These are phyloP conservation scores for Halocaridina rubra DNA, from an alignment of 2,888 invertebrate genomes.

Conservation along the genomic window DNA sequence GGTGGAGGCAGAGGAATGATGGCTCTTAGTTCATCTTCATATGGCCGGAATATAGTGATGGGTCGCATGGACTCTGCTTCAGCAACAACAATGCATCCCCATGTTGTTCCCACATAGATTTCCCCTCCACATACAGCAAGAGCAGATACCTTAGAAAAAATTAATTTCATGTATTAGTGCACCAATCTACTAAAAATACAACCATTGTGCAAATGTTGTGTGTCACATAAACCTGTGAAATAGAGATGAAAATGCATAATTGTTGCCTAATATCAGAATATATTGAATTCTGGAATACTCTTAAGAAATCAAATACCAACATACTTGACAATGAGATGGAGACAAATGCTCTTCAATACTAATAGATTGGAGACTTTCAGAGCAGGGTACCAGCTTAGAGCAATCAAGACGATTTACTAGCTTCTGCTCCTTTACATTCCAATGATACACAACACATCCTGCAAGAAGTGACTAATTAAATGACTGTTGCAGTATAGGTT, in stretches of 20 bases:
- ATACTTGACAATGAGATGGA: constrained; percentile 80
- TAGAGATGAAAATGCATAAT: no score
- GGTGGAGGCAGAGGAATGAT: constrained; percentile 66
- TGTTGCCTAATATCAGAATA: no score
- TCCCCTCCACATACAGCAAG: constrained; percentile 77
- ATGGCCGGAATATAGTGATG: constrained; percentile 91
- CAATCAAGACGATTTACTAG: constrained; percentile 87
- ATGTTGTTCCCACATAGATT: constrained; percentile 91
- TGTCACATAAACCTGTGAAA: no score
- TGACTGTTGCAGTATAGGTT: no score
- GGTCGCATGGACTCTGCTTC: constrained; percentile 84
- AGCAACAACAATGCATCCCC: constrained; percentile 93
- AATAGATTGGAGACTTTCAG: constrained; percentile 90
- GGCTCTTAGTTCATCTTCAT: constrained; percentile 81
- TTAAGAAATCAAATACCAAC: constrained; percentile 64
- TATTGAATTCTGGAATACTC: no score
- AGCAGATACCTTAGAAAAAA: constrained; percentile 76
- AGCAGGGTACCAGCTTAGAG: constrained; percentile 90
- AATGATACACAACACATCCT: constrained; percentile 89
- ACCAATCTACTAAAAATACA: no score
- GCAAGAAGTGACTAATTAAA: constrained; percentile 61
- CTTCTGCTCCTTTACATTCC: constrained; percentile 78
- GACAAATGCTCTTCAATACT: constrained; percentile 88
- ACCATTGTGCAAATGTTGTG: no score
- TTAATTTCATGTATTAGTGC: no score